Conservation (phyloP, 2,113 vertebrate genomes). For the Bubo bubo region DNA sequence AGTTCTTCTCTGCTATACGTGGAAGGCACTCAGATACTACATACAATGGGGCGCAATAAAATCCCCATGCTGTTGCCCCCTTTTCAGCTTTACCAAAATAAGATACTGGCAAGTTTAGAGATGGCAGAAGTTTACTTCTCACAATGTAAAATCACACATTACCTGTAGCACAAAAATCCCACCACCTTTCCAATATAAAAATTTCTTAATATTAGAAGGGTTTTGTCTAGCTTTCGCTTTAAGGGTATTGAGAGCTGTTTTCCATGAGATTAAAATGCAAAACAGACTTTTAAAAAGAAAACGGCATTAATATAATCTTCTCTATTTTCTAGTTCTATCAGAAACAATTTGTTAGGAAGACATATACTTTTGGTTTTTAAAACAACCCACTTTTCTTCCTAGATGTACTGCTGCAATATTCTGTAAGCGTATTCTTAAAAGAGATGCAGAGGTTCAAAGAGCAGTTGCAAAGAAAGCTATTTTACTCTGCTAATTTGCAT, state of each 20-base stretch:
- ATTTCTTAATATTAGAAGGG: not conserved
- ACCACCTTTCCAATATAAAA: not conserved
- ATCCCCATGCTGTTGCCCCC: not conserved
- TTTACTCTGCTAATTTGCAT: not conserved
- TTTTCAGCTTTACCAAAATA: not conserved
- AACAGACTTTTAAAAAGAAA: not conserved
- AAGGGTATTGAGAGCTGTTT: not conserved
- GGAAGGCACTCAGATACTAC: not conserved
- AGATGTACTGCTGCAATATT: not conserved
- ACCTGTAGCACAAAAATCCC: not conserved
- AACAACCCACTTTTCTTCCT: not conserved
- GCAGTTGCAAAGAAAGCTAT: slow-evolving; percentile 2
- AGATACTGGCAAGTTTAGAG: not conserved
- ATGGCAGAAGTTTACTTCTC: not conserved
- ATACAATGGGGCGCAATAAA: not conserved
- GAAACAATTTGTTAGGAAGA: not conserved
- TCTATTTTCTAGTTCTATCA: not conserved
- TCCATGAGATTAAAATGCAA: not conserved
- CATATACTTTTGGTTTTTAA: not conserved
- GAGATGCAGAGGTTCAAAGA: not conserved
- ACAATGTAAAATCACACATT: rapidly evolving
- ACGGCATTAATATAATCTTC: not conserved
- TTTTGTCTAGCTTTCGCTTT: not conserved
- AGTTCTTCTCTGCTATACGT: not conserved
- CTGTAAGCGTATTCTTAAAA: not conserved